A percentile compares a stretch with the other conserved stretches of the same genome.
Evolutionary conservation across 2,888 invertebrate genomes (phyloP).

Genomic region (Priocnemis perturbator): DNA sequence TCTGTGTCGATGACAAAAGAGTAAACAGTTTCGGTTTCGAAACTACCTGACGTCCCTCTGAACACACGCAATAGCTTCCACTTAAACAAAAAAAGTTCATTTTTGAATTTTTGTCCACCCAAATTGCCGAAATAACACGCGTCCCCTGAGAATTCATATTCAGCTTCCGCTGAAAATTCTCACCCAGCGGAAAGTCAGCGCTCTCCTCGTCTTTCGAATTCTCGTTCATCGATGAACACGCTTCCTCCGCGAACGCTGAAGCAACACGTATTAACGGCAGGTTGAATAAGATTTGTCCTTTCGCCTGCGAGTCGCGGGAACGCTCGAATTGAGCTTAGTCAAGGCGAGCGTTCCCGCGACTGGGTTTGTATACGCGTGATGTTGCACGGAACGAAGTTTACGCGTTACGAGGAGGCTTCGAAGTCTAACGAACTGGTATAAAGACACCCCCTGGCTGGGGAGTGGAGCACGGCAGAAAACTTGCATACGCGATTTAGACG

Average conservation of each 20-base stretch:
- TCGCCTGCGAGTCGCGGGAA: not conserved
- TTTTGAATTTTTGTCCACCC: no score
- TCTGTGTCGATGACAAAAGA: no score
- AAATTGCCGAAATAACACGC: no score
- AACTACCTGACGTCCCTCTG: no score
- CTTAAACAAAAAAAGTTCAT: no score
- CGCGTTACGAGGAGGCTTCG: not conserved
- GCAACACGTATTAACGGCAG: constrained; percentile 5
- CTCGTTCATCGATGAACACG: not conserved
- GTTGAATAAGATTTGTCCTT: constrained; percentile 4
- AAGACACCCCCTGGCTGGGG: not conserved
- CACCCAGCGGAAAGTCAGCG: not conserved
- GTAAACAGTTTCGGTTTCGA: no score
- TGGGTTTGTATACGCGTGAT: not conserved
- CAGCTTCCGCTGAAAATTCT: not conserved
- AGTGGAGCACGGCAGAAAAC: not conserved
- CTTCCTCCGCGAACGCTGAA: not conserved
- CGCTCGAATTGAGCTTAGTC: not conserved
- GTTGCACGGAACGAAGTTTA: constrained; percentile 9
- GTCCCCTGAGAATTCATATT: no score
- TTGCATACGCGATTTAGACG: not conserved
- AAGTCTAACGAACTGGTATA: constrained; percentile 1
- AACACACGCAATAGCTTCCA: no score
- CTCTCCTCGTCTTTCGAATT: not conserved
- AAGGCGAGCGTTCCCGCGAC: not conserved